Conservation (phyloP, 2,797 vertebrate species). For the Pteronotus mesoamericanus region DNA sequence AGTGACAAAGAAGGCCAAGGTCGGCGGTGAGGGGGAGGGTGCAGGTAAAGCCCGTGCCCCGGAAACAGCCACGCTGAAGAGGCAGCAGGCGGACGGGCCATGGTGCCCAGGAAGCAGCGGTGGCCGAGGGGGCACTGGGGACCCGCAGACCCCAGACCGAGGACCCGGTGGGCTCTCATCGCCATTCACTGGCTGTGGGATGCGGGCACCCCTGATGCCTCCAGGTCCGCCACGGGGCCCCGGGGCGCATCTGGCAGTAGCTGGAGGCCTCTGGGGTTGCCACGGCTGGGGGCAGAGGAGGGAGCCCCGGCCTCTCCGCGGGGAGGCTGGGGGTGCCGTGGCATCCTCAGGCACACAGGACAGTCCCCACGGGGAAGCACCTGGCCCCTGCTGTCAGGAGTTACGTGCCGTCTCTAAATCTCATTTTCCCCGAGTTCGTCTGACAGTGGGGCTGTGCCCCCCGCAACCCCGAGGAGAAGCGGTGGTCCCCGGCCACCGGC, state of each 20-base stretch:
- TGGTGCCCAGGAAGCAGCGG: background rate
- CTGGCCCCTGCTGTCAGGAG: background rate
- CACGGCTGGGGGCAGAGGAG: background rate
- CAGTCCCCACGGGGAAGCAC: background rate
- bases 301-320: background rate
- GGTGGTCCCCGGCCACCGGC: background rate
- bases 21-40: background rate
- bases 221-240: background rate
- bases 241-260: background rate
- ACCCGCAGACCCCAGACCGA: background rate
- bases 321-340: background rate
- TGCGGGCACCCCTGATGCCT: background rate
- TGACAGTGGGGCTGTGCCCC: background rate
- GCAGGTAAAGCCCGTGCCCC: background rate
- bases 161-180: background rate
- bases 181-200: background rate
- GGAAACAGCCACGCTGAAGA: too few relatives aligned
- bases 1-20: background rate
- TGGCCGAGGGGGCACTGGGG: background rate
- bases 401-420: background rate
- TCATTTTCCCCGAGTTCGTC: background rate
- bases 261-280: background rate
- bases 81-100: background rate
- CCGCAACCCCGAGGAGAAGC: too few relatives aligned
- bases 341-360: background rate